These are phyloP conservation scores for Apocrypta bakeri DNA, from an alignment of 1,140 invertebrate genomes.

Conservation along the genomic window DNA sequence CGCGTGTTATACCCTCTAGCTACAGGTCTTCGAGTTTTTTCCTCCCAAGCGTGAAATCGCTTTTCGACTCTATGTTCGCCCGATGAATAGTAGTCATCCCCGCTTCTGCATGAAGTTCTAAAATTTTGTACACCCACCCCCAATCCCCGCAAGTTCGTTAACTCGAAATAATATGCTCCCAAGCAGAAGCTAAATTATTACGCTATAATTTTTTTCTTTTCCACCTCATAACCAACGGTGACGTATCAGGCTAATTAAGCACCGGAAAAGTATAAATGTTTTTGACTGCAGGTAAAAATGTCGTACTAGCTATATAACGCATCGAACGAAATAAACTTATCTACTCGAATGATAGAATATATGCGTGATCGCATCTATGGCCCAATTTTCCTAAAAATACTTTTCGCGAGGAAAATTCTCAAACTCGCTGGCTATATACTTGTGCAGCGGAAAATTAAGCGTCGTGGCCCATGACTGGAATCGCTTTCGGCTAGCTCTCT, in stretches of 20 bases:
- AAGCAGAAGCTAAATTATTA: slow-evolving; percentile 19
- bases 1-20: not conserved
- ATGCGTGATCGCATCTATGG: too few species aligned
- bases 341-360: too few species aligned
- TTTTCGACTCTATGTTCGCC: slow-evolving; percentile 9
- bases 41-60: slow-evolving; percentile 41
- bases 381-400: not conserved
- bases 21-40: slow-evolving; percentile 31
- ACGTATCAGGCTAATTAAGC: not conserved
- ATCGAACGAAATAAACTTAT: too few species aligned
- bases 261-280: too few species aligned
- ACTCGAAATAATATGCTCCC: not conserved
- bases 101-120: slow-evolving; percentile 12
- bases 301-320: too few species aligned
- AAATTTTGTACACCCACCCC: too few species aligned
- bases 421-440: not conserved
- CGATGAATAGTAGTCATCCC: slow-evolving; percentile 7
- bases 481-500: not conserved
- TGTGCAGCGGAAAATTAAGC: not conserved
- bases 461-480: not conserved
- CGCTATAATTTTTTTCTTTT: not conserved
- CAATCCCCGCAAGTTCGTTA: slow-evolving; percentile 7
- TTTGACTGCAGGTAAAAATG: too few species aligned
- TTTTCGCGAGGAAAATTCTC: not conserved
- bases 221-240: too few species aligned